Evolutionary conservation across 1,140 invertebrate genomes (phyloP).

Genomic region (Tetraneura akinire): DNA sequence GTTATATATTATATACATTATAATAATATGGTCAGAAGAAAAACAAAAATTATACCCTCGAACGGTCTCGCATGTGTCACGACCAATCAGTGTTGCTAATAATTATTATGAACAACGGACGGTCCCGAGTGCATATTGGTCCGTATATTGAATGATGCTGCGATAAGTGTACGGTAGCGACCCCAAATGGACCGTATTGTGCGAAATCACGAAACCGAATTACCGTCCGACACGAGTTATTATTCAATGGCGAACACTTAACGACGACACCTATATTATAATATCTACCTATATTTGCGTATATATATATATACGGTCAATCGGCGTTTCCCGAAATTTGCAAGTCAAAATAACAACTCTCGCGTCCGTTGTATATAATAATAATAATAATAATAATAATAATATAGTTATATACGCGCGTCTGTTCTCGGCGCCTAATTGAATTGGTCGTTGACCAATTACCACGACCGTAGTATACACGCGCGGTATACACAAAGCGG

Average conservation of each 20-base stretch:
- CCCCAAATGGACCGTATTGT: constrained; percentile 28
- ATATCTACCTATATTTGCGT: too few species aligned
- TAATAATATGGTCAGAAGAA: background rate
- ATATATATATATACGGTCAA: background rate
- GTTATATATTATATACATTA: too few species aligned
- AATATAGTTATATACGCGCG: background rate
- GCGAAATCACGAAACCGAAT: constrained; percentile 15
- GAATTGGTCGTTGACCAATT: constrained; percentile 20
- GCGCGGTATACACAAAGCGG: too few species aligned
- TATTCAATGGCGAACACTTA: constrained; percentile 1
- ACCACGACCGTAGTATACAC: too few species aligned
- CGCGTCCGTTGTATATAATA: background rate
- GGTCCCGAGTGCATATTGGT: background rate
- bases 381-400: background rate
- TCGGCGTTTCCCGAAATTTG: constrained; percentile 35
- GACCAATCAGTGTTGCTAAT: constrained; percentile 18
- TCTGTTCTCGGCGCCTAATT: constrained; percentile 41
- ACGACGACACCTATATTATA: background rate
- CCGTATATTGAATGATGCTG: background rate
- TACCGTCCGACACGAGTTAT: background rate
- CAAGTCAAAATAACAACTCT: constrained; percentile 27
- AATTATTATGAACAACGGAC: background rate
- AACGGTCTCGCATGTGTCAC: background rate
- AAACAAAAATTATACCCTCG: constrained; percentile 5
- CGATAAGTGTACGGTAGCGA: background rate